Conservation (phyloP, 2,797 vertebrate genomes). For the Oreochromis grahami region DNA sequence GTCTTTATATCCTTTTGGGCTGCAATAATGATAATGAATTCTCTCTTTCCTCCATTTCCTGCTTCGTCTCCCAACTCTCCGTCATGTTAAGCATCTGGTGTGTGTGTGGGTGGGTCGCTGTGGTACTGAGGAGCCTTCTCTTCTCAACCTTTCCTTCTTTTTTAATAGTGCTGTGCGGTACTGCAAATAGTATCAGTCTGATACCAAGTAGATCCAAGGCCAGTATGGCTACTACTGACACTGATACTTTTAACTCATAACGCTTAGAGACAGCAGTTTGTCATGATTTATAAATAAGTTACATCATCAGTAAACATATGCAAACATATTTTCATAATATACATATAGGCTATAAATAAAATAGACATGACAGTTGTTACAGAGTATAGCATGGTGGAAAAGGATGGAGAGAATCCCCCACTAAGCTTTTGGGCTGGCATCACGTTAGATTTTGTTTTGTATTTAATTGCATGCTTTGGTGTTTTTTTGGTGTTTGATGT, state of each 20-base stretch:
- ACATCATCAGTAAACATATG: neutral
- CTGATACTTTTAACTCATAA: neutral
- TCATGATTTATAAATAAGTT: neutral
- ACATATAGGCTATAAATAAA: neutral
- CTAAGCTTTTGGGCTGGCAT: no score
- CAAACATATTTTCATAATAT: neutral
- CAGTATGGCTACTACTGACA: neutral
- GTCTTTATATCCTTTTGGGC: conserved; percentile 34
- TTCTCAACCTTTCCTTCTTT: neutral
- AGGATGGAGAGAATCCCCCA: no score
- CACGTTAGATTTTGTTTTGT: no score
- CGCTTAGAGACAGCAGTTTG: neutral
- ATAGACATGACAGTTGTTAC: neutral
- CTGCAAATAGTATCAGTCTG: neutral
- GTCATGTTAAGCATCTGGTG: neutral
- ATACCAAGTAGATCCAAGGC: neutral
- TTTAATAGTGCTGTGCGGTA: neutral
- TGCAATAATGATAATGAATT: conserved; percentile 33
- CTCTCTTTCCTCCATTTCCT: neutral
- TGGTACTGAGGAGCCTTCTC: neutral
- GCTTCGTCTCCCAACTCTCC: neutral
- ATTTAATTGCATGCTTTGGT: no score
- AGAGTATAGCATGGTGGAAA: no score
- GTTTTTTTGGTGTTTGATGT: no score
- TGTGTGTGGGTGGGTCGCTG: neutral